phyloP scores from a whole-genome alignment of 2,888 invertebrate species.

The Altica lythri region DNA sequence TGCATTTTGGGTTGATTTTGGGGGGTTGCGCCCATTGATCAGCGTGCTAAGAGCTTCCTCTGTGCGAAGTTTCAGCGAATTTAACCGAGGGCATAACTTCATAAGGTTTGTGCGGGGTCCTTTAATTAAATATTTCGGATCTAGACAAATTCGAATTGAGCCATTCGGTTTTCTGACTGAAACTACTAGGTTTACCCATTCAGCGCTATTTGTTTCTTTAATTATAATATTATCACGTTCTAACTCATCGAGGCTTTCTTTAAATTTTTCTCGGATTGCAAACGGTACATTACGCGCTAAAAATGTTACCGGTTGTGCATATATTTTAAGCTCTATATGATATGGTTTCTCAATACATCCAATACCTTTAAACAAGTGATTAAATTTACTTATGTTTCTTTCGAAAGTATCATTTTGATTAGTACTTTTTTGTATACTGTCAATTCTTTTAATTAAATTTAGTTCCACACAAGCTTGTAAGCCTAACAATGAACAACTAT shows the following conservation, averaged over 20 bases:
- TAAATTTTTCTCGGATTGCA: neutral
- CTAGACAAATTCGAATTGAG: neutral
- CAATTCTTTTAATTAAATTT: slow-evolving; percentile 8
- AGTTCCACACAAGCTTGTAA: slow-evolving; percentile 14
- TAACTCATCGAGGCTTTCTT: neutral
- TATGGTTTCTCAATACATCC: neutral
- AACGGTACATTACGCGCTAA: neutral
- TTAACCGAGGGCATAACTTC: too few relatives aligned
- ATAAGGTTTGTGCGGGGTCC: neutral
- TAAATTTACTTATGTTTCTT: too few relatives aligned
- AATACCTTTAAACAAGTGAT: neutral
- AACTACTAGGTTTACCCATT: too few relatives aligned
- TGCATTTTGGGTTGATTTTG: too few relatives aligned
- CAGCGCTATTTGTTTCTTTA: neutral
- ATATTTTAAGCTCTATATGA: neutral
- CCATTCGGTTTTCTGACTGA: neutral
- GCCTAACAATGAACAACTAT: slow-evolving; percentile 6
- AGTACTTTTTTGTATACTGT: neutral
- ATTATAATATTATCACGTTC: neutral
- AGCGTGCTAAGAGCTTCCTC: too few relatives aligned
- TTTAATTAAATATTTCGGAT: neutral
- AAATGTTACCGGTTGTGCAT: neutral
- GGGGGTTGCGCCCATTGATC: too few relatives aligned
- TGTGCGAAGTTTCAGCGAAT: too few relatives aligned
- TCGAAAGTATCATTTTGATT: neutral